phyloP scores from a whole-genome alignment of 2,113 vertebrate genomes.

The Sander lucioperca region DNA sequence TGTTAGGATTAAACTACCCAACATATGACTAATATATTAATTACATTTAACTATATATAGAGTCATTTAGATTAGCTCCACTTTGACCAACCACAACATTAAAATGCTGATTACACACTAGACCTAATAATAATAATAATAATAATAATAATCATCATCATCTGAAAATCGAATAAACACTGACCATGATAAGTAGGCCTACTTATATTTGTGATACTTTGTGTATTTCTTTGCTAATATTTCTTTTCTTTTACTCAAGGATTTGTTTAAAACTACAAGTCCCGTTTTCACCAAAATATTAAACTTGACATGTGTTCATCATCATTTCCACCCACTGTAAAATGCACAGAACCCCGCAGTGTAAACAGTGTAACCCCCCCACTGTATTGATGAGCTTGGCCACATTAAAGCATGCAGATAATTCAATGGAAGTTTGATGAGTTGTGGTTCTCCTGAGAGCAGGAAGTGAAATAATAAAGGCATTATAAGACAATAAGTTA shows the following conservation, averaged over 20 bases:
- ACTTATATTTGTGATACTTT: neutral
- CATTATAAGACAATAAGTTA: neutral
- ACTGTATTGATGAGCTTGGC: too few relatives aligned
- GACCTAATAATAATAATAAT: too few relatives aligned
- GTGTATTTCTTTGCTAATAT: neutral
- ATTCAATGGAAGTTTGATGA: neutral
- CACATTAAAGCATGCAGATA: neutral
- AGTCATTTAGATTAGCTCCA: neutral
- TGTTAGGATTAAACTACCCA: neutral
- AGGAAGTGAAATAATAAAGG: conserved; percentile 30
- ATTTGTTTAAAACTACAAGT: too few relatives aligned
- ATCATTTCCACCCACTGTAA: neutral
- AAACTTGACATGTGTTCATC: neutral
- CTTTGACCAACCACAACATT: neutral
- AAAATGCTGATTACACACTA: neutral
- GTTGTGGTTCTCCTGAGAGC: neutral
- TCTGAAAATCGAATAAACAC: too few relatives aligned
- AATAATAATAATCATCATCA: too few relatives aligned
- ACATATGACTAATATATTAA: neutral
- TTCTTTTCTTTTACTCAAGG: neutral
- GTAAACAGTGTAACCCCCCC: neutral
- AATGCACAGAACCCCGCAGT: neutral
- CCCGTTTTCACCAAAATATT: neutral
- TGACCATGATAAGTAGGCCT: neutral
- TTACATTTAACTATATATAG: neutral